A percentile compares a stretch with the other conserved stretches of the same genome.
These are phyloP conservation scores for Pachycephala philippinensis DNA, from an alignment of 2,113 vertebrate species.

Conservation along the genomic window DNA sequence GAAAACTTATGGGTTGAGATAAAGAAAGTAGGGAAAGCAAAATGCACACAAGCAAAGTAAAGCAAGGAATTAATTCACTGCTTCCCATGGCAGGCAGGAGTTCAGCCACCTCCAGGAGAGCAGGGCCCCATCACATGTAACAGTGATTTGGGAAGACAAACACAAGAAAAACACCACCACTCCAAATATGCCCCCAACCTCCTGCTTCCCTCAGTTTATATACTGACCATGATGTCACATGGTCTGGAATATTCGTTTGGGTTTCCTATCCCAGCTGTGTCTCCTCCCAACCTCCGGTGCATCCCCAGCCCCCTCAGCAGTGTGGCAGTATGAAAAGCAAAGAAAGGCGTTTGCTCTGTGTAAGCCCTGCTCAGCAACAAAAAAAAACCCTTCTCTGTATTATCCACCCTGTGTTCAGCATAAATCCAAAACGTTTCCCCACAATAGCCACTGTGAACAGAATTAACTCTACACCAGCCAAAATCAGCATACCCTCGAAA, in stretches of 20 bases:
- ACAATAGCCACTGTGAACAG: neutral
- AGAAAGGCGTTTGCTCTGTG: neutral
- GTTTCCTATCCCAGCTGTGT: neutral
- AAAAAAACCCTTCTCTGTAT: neutral
- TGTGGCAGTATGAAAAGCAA: neutral
- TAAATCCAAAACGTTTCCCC: neutral
- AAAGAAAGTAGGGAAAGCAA: neutral
- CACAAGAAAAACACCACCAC: neutral
- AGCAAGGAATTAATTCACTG: neutral
- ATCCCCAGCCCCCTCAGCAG: neutral
- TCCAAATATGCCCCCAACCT: neutral
- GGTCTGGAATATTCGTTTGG: neutral
- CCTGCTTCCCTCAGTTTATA: neutral
- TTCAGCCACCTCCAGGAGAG: neutral
- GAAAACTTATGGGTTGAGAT: neutral
- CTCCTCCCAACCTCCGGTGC: no score
- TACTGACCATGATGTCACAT: neutral
- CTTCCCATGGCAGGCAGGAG: neutral
- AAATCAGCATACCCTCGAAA: neutral
- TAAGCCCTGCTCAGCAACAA: neutral
- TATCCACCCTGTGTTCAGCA: neutral
- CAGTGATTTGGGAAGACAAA: neutral
- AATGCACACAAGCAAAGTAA: neutral
- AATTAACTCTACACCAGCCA: neutral
- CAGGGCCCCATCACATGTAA: neutral